A percentile compares a stretch with the other conserved stretches of the same genome.
Conservation (phyloP, 2,113 vertebrate genomes). For the Sander vitreus region DNA sequence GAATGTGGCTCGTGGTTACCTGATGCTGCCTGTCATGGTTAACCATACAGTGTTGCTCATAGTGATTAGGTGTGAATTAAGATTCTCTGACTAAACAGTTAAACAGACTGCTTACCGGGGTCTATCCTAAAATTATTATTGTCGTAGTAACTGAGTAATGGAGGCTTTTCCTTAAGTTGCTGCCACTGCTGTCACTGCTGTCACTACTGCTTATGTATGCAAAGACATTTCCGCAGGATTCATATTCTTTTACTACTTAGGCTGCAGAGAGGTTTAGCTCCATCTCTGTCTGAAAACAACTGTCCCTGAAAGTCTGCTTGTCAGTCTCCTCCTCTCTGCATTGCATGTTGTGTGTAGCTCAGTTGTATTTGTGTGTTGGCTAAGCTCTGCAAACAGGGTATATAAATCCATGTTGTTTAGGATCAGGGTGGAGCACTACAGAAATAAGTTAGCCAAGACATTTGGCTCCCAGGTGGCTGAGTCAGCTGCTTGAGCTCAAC, state of each 20-base stretch:
- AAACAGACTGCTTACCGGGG: not conserved
- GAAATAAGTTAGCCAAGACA: conserved; percentile 74
- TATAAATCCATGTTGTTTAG: conserved; percentile 68
- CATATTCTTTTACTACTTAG: conserved; percentile 25
- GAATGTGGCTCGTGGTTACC: not conserved
- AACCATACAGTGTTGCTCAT: not conserved
- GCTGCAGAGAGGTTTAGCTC: conserved; percentile 10
- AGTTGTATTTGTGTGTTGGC: conserved; percentile 48
- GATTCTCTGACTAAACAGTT: conserved; percentile 13
- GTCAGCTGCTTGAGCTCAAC: conserved; percentile 70
- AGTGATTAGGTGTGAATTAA: not conserved
- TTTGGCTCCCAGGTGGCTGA: conserved; percentile 80
- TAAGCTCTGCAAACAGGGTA: conserved; percentile 52
- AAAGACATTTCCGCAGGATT: conserved; percentile 28
- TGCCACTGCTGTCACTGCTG: not conserved
- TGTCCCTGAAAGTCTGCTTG: conserved; percentile 20
- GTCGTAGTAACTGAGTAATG: conserved; percentile 4
- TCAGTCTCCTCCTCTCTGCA: conserved; percentile 21
- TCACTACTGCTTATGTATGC: conserved; percentile 8
- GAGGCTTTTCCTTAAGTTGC: conserved; percentile 26
- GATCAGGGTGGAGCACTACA: conserved; percentile 71
- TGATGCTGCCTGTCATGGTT: not conserved
- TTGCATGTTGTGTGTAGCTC: conserved; percentile 4
- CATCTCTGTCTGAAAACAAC: conserved; percentile 30
- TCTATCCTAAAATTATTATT: conserved; percentile 16